phyloP scores from a whole-genome alignment of 1,140 invertebrate species.

The Heliconius himera region DNA sequence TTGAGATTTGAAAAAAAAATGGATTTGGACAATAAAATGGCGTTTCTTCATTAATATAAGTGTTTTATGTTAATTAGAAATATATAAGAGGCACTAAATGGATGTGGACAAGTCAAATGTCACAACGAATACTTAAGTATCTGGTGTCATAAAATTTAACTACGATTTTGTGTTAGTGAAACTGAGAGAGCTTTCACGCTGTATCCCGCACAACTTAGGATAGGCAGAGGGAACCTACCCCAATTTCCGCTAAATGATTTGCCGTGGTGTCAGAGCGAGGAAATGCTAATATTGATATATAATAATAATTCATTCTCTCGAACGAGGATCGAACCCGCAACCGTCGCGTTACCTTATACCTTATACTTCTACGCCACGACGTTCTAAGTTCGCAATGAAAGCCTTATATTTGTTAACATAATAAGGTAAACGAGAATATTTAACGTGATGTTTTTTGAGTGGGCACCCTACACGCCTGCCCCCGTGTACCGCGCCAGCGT shows the following conservation, averaged over 20 bases:
- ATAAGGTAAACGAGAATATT: conserved; percentile 73
- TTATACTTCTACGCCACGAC: too few relatives aligned
- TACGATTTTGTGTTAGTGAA: conserved; percentile 44
- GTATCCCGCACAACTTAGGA: too few relatives aligned
- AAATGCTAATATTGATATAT: too few relatives aligned
- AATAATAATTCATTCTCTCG: too few relatives aligned
- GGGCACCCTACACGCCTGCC: conserved; percentile 72
- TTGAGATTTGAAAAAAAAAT: conserved; percentile 27
- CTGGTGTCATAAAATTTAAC: not conserved
- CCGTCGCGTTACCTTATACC: too few relatives aligned
- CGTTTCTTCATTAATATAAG: conserved; percentile 10
- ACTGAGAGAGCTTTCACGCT: conserved; percentile 39
- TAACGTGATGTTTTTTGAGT: conserved; percentile 71
- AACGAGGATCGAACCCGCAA: too few relatives aligned
- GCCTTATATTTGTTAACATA: conserved; percentile 68
- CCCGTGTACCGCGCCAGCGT: conserved; percentile 49
- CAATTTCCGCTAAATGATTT: too few relatives aligned
- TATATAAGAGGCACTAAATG: not conserved
- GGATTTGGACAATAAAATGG: conserved; percentile 30
- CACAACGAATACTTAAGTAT: not conserved
- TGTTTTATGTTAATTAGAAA: conserved; percentile 1
- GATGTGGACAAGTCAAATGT: not conserved
- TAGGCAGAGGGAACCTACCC: too few relatives aligned
- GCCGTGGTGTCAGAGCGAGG: too few relatives aligned
- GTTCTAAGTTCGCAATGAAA: conserved; percentile 4